phyloP scores from a whole-genome alignment of 2,888 invertebrate genomes.

The Agonopterix alstromeriana region DNA sequence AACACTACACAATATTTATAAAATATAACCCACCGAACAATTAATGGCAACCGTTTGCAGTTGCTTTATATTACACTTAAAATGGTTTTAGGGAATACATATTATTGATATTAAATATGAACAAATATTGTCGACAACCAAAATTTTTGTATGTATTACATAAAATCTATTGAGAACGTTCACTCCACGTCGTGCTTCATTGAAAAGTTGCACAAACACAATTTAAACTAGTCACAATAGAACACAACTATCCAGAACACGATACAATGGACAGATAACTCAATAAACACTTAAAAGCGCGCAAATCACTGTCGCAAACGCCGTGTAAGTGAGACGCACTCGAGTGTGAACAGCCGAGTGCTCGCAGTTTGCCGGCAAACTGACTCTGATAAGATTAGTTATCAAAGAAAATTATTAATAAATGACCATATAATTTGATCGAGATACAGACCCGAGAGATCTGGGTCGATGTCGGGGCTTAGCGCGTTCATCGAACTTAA shows the following conservation, averaged over 20 bases:
- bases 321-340: slow-evolving; percentile 38
- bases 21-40: too few relatives aligned
- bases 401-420: slow-evolving; percentile 30
- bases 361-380: slow-evolving; percentile 22
- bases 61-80: too few relatives aligned
- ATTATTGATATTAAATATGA: too few relatives aligned
- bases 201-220: too few relatives aligned
- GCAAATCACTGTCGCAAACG: slow-evolving; percentile 36
- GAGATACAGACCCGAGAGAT: slow-evolving; percentile 46
- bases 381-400: slow-evolving; percentile 50
- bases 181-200: too few relatives aligned
- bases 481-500: slow-evolving; percentile 49
- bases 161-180: too few relatives aligned
- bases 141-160: too few relatives aligned
- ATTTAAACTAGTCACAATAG: slow-evolving; percentile 15
- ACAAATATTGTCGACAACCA: too few relatives aligned
- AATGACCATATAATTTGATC: slow-evolving; percentile 17
- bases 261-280: slow-evolving; percentile 34
- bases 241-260: slow-evolving; percentile 11
- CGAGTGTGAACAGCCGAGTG: slow-evolving; percentile 32
- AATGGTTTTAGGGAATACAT: too few relatives aligned
- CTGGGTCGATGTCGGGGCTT: slow-evolving; percentile 30
- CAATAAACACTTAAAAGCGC: slow-evolving; percentile 29
- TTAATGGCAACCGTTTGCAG: too few relatives aligned
- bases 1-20: too few relatives aligned